These are phyloP conservation scores for Antennarius maculatus DNA, from an alignment of 2,797 vertebrate species.

Conservation along the genomic window DNA sequence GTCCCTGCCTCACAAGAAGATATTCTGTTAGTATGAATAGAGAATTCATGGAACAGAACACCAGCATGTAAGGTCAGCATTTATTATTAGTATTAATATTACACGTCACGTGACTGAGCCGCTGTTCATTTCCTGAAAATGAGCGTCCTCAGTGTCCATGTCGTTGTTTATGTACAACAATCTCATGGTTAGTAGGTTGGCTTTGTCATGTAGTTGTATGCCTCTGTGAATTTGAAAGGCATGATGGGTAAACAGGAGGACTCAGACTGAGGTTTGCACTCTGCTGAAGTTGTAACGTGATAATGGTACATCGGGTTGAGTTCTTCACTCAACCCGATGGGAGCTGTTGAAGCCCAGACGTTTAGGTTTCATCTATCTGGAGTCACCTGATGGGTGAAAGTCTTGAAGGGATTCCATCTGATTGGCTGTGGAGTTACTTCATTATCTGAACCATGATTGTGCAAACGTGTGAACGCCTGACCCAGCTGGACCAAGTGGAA, in stretches of 20 bases:
- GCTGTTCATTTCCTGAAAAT: background rate
- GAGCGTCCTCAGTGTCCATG: background rate
- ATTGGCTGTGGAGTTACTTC: background rate
- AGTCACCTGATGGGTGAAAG: no score
- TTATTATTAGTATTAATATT: background rate
- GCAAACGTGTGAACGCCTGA: slow-evolving; percentile 22
- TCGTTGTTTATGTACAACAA: background rate
- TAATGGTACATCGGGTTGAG: no score
- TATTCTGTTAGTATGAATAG: slow-evolving; percentile 1
- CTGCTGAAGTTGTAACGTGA: no score
- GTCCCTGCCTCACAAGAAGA: slow-evolving; percentile 1
- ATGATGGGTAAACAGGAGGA: no score
- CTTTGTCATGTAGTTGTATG: no score
- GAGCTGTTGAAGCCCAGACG: no score
- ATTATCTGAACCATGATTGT: background rate
- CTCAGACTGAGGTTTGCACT: no score
- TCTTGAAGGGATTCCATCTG: background rate
- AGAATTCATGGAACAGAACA: background rate
- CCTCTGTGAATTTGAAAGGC: no score
- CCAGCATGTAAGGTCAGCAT: background rate
- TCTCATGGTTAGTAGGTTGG: background rate
- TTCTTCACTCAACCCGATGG: no score
- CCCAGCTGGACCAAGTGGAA: slow-evolving; percentile 53
- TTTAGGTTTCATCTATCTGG: no score
- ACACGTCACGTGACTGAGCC: background rate